A percentile compares a stretch with the other conserved stretches of the same genome.
Evolutionary conservation across 2,113 vertebrate genomes (phyloP).

Genomic region (Phylloscopus trochiloides): DNA sequence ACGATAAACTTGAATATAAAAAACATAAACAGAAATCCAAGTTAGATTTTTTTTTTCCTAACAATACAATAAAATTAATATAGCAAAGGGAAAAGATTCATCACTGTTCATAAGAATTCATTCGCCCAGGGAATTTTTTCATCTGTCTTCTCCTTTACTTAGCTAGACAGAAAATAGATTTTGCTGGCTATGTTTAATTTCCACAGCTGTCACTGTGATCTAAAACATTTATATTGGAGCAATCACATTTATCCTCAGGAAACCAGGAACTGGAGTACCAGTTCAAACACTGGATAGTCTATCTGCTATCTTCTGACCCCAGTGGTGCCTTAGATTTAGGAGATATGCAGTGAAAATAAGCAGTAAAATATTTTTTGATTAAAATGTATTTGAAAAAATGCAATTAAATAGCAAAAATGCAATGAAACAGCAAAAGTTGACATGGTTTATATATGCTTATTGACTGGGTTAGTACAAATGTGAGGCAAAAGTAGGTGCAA

Average conservation of each 20-base stretch:
- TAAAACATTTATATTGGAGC: constrained; percentile 51
- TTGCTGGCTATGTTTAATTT: constrained; percentile 53
- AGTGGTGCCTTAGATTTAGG: not conserved
- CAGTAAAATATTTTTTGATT: not conserved
- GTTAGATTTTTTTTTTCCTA: not conserved
- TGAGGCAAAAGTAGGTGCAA: not conserved
- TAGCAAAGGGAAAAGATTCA: constrained; percentile 1
- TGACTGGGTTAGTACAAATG: not conserved
- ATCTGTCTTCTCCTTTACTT: constrained; percentile 29
- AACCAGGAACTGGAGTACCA: not conserved
- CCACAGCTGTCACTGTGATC: constrained; percentile 50
- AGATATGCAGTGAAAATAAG: not conserved
- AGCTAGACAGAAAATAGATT: constrained; percentile 53
- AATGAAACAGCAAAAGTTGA: not conserved
- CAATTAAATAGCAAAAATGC: not conserved
- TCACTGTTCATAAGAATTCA: not conserved
- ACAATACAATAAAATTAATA: not conserved
- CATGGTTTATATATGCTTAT: not conserved
- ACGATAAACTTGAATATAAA: not conserved
- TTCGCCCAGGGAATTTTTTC: constrained; percentile 18
- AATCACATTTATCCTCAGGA: constrained; percentile 34
- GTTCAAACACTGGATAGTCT: not conserved
- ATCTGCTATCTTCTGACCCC: not conserved
- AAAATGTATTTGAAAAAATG: not conserved
- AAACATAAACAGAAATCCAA: not conserved